phyloP scores from a whole-genome alignment of 2,888 invertebrate genomes.

The Keiferia lycopersicella region DNA sequence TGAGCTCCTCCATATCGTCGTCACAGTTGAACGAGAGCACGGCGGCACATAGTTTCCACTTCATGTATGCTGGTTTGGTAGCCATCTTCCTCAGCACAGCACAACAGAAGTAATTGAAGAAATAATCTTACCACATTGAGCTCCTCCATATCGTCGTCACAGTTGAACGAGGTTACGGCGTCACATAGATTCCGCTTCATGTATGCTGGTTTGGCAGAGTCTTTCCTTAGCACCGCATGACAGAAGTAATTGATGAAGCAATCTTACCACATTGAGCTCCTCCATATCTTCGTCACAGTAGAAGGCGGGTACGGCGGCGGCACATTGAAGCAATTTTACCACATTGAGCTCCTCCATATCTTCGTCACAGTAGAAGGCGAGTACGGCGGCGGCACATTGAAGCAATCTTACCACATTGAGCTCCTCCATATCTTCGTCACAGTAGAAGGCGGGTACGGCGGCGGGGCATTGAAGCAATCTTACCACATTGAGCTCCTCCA shows the following conservation, averaged over 20 bases:
- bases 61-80: constrained; percentile 56
- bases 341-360: too few relatives aligned
- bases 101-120: too few relatives aligned
- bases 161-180: constrained; percentile 60
- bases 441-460: too few relatives aligned
- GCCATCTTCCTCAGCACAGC: neutral
- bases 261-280: constrained; percentile 72
- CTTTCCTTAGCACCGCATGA: neutral
- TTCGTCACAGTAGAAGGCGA: too few relatives aligned
- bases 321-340: too few relatives aligned
- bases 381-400: too few relatives aligned
- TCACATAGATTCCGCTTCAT: constrained; percentile 76
- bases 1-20: constrained; percentile 76
- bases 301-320: too few relatives aligned
- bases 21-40: constrained; percentile 66
- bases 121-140: constrained; percentile 65
- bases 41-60: constrained; percentile 70
- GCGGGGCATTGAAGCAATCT: too few relatives aligned
- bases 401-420: too few relatives aligned
- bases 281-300: constrained; percentile 75
- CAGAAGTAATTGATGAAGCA: neutral
- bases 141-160: constrained; percentile 76
- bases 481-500: too few relatives aligned
- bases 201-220: constrained; percentile 41
- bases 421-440: too few relatives aligned